A percentile compares a stretch with the other conserved stretches of the same genome.
phyloP scores from a whole-genome alignment of 2,797 vertebrate species.

The Brotula barbata region DNA sequence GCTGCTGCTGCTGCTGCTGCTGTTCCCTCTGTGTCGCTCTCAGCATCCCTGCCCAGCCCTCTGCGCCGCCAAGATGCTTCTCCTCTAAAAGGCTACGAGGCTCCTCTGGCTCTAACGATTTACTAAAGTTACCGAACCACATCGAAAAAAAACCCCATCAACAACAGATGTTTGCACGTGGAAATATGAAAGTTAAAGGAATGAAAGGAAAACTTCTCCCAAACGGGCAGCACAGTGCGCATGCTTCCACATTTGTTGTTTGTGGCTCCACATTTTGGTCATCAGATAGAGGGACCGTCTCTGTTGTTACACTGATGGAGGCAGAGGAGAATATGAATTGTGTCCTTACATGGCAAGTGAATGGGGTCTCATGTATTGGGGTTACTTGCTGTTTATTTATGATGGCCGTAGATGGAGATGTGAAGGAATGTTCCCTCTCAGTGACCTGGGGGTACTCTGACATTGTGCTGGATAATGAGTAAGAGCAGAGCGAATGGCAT shows the following conservation, averaged over 20 bases:
- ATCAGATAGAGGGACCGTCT: slow-evolving; percentile 25
- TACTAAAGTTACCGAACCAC: slow-evolving; percentile 31
- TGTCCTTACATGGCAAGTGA: slow-evolving; percentile 66
- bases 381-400: slow-evolving; percentile 67
- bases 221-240: not conserved
- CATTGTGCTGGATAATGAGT: slow-evolving; percentile 66
- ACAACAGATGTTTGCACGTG: too few relatives aligned
- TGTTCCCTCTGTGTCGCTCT: slow-evolving; percentile 7
- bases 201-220: not conserved
- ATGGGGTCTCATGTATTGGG: slow-evolving; percentile 56
- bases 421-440: slow-evolving; percentile 65
- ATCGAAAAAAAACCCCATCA: too few relatives aligned
- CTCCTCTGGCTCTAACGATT: not conserved
- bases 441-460: slow-evolving; percentile 65
- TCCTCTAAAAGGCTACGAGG: slow-evolving; percentile 10
- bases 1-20: slow-evolving; percentile 40
- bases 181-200: not conserved
- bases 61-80: slow-evolving; percentile 26
- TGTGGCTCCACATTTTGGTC: too few relatives aligned
- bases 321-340: slow-evolving; percentile 35
- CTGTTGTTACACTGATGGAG: slow-evolving; percentile 15
- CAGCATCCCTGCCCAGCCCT: slow-evolving; percentile 65
- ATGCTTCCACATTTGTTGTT: slow-evolving; percentile 15
- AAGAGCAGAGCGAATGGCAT: slow-evolving; percentile 70
- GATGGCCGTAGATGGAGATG: slow-evolving; percentile 68